These are phyloP conservation scores for Norana najaformis DNA, from an alignment of 2,888 invertebrate genomes.

Conservation along the genomic window DNA sequence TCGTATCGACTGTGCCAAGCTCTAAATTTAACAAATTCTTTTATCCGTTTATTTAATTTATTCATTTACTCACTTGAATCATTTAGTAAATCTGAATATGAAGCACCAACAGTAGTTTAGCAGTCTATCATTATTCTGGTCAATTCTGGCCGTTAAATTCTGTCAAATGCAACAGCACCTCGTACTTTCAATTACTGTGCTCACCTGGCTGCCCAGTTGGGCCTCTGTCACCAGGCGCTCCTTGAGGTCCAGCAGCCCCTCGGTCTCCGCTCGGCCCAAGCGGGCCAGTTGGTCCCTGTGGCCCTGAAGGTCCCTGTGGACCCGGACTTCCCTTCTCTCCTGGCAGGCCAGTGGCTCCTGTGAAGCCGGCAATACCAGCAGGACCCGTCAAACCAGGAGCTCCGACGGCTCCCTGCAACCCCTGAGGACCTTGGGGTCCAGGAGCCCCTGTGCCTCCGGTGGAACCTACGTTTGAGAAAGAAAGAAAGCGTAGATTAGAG, in stretches of 20 bases:
- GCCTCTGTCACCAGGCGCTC: slow-evolving; percentile 26
- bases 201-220: slow-evolving; percentile 21
- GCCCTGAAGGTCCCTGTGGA: slow-evolving; percentile 26
- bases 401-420: slow-evolving; percentile 21
- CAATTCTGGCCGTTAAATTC: too few relatives aligned
- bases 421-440: slow-evolving; percentile 22
- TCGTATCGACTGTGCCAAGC: background rate
- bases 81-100: background rate
- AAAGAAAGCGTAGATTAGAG: background rate
- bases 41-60: background rate
- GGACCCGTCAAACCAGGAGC: slow-evolving; percentile 22
- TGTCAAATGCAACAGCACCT: background rate
- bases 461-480: background rate
- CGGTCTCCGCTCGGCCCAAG: slow-evolving; percentile 17
- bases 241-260: slow-evolving; percentile 21
- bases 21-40: background rate
- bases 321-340: slow-evolving; percentile 35
- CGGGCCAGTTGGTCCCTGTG: slow-evolving; percentile 25
- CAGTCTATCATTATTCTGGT: background rate
- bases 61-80: background rate
- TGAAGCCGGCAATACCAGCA: slow-evolving; percentile 29
- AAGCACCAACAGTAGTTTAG: background rate
- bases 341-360: slow-evolving; percentile 35
- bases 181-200: background rate
- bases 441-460: slow-evolving; percentile 18